Evolutionary conservation across 2,797 vertebrate species (phyloP), one percentile per base, ranked within the genome.

Genomic region (Mus caroli): DNA sequence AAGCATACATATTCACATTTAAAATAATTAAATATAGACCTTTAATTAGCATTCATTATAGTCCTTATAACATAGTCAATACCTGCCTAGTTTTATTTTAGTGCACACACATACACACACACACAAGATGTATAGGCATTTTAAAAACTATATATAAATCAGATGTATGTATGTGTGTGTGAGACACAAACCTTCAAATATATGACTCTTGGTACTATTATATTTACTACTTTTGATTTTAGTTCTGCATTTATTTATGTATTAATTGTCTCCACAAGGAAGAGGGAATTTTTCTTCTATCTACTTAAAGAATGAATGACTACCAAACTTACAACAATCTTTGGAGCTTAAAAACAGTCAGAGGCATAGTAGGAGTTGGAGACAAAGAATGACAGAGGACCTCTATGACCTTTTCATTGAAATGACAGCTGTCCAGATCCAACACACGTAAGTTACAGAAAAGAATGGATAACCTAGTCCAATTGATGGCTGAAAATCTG

Each of bases 401-500:
- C 0, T 0, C 4, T 37, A 86, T 17, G 60, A 75, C 71, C 28
- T 12, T 9, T 1, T 58, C 3, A 0, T 80, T 37, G 0, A 96
- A 26, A 6, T 0, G 11, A 34, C 75, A 93, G 37, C 26, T 46
- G 24, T 96, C 78, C 88, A 96, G 7, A 0, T 95, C 75, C 1
- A 97, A 12, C 19, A 28, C 11, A 40, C 86, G 43, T 1, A 97
- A 46, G 52, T 64, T 26, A 34, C 7, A 11, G 9, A 94, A 82
- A 37, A 20, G 40, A 0, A 19, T 82, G 84, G 92, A 96, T 3
- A 97, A 6, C 0, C 76, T 60, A 3, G 1, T 1, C 95, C 90
- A 95, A 0, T 17, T 24, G 40, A 0, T 0, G 1, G 71, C 67
- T 34, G 15, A 37, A 26, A 43, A 2, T 0, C 1, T 20, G 40